Percentiles rank a stretch among this genome's conserved stretches.
Conservation (phyloP, 2,888 invertebrate genomes). For the Parochlus steinenii region DNA sequence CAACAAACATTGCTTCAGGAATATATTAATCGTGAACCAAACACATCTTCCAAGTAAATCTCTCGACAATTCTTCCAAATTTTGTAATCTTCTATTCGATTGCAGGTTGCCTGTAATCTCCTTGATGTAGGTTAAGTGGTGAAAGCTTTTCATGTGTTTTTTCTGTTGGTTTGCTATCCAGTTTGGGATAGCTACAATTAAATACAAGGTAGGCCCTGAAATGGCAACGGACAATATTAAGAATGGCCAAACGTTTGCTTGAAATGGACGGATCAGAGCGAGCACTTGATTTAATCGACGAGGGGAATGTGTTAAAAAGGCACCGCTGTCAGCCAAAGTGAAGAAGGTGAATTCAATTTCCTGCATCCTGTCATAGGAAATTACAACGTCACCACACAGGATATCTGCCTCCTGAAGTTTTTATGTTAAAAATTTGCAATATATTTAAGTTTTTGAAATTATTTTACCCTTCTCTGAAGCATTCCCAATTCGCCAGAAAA, state of each 20-base stretch:
- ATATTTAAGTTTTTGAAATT: not conserved
- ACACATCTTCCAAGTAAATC: conserved; percentile 42
- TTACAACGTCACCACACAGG: conserved; percentile 55
- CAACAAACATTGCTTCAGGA: conserved; percentile 50
- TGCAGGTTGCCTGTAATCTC: no score
- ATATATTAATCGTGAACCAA: conserved; percentile 55
- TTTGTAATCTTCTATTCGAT: no score
- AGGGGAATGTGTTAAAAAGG: conserved; percentile 59
- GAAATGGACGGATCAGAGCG: conserved; percentile 55
- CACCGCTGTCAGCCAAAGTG: conserved; percentile 59
- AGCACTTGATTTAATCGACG: conserved; percentile 54
- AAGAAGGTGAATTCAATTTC: conserved; percentile 61
- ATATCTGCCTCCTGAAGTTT: conserved; percentile 44
- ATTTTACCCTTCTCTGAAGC: conserved; percentile 44
- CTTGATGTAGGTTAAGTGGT: conserved; percentile 6
- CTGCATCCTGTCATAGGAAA: conserved; percentile 53
- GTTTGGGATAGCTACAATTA: conserved; percentile 43
- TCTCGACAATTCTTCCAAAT: no score
- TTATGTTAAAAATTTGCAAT: conserved; percentile 1
- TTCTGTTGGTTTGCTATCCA: conserved; percentile 11
- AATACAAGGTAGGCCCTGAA: conserved; percentile 52
- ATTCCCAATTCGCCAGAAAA: conserved; percentile 57
- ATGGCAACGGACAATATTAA: conserved; percentile 44
- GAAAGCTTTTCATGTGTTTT: conserved; percentile 14
- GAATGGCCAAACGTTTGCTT: conserved; percentile 59